These are phyloP conservation scores for Cheilosia pagana DNA, from an alignment of 2,888 invertebrate genomes.

Conservation along the genomic window DNA sequence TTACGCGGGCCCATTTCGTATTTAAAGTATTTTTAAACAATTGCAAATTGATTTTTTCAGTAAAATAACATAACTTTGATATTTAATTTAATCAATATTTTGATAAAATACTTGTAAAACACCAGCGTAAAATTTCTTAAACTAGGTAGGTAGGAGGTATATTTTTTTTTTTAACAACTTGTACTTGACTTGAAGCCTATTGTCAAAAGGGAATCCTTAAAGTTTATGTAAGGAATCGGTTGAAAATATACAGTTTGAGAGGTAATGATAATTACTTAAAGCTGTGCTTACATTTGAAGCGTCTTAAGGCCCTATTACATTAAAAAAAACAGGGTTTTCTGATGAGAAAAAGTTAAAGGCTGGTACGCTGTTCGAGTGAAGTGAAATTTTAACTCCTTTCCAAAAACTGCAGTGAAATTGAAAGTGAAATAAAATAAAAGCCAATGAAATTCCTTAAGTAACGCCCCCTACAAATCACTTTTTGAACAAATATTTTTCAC, in stretches of 20 bases:
- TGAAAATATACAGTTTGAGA: conserved; percentile 6
- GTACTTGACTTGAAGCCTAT: conserved; percentile 19
- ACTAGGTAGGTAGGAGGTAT: conserved; percentile 21
- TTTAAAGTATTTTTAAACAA: conserved; percentile 24
- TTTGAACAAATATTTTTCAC: too few relatives aligned
- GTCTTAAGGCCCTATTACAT: too few relatives aligned
- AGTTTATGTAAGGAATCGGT: background rate
- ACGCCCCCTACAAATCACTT: too few relatives aligned
- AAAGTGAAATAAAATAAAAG: too few relatives aligned
- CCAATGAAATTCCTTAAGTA: too few relatives aligned
- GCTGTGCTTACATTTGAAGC: background rate
- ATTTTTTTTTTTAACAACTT: conserved; percentile 47
- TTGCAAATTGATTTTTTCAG: conserved; percentile 14
- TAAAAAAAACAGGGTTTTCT: too few relatives aligned
- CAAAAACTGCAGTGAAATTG: too few relatives aligned
- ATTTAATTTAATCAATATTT: conserved; percentile 37
- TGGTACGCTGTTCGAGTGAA: too few relatives aligned
- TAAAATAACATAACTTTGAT: conserved; percentile 46
- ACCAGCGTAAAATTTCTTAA: conserved; percentile 39
- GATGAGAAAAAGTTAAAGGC: too few relatives aligned
- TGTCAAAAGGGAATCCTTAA: conserved; percentile 45
- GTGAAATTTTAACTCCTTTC: too few relatives aligned
- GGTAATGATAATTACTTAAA: too few relatives aligned
- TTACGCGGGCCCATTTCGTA: conserved; percentile 75
- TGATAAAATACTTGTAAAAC: conserved; percentile 33